A percentile compares a stretch with the other conserved stretches of the same genome.
phyloP scores from a whole-genome alignment of 2,888 invertebrate species.

The Ophioninae sp. region DNA sequence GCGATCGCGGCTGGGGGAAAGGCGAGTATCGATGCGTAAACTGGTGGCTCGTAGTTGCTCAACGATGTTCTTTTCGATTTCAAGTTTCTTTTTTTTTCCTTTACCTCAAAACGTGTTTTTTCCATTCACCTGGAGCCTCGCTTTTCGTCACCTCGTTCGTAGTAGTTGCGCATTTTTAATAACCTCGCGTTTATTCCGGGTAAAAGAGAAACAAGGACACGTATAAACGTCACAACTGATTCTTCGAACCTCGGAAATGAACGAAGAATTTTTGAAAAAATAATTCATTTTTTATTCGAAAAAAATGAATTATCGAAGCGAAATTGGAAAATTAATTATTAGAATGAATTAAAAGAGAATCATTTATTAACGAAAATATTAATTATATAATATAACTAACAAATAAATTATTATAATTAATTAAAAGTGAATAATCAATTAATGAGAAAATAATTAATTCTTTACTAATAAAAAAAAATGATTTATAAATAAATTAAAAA shows the following conservation, averaged over 20 bases:
- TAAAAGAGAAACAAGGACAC: background rate
- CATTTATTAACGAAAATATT: background rate
- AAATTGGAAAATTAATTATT: too few relatives aligned
- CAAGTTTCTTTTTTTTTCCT: slow-evolving; percentile 32
- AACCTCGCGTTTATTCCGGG: slow-evolving; percentile 6
- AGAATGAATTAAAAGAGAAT: background rate
- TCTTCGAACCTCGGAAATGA: too few relatives aligned
- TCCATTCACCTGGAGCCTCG: slow-evolving; percentile 30
- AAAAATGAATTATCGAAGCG: too few relatives aligned
- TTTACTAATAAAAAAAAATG: too few relatives aligned
- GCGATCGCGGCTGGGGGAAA: slow-evolving; percentile 50
- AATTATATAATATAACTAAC: too few relatives aligned
- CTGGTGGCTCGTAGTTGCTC: slow-evolving; percentile 41
- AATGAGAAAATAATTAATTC: too few relatives aligned
- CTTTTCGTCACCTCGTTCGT: slow-evolving; percentile 10
- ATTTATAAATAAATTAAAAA: too few relatives aligned
- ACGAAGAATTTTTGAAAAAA: too few relatives aligned
- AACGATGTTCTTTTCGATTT: slow-evolving; percentile 52
- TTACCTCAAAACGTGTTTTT: slow-evolving; percentile 40
- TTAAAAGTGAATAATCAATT: too few relatives aligned
- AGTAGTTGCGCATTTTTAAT: slow-evolving; percentile 1
- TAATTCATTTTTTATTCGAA: too few relatives aligned
- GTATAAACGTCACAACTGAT: too few relatives aligned
- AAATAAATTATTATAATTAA: too few relatives aligned
- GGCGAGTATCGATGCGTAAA: slow-evolving; percentile 64